Base-by-base conservation (phyloP, 2,888 invertebrate genomes). In the Drosophila fungiperda region DNA sequence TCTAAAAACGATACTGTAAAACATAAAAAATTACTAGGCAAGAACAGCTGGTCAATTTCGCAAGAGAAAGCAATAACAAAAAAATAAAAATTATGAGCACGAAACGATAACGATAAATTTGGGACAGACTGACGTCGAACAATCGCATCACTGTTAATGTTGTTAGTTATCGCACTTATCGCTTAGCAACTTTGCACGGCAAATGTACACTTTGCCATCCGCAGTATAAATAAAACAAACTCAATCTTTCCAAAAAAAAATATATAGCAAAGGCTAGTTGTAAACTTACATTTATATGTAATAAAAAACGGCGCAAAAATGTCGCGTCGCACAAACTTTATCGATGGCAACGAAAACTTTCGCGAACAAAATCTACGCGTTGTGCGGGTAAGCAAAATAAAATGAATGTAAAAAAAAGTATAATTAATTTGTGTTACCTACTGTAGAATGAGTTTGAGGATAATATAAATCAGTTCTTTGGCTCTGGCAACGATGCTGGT, bases 341-440 rank as follows among this genome's bases (percentile, higher is more conserved):
- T 96, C n/a, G 95, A 96, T 66, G 92, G 95, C 32, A 95, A 96
- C 90, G 94, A 94, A 7, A 93, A 94, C 50, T 94, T 95, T 66
- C 93, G 95, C 88, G 95, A 95, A 67, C 94, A 94, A 58, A 95
- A 95, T 81, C 87, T 94, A 58, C 90, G 92, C 68, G 91, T 93
- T 78, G 91, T 93, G 3, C 89, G 91, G 75, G 94, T 94, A 91
- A 92, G 87, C 7, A 7, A 20, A 50, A 33, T 8, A 40, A 7
- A 32, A 55, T 29, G 15, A 3, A 42, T 15, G 1, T 7, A 23
- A 38, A 61, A 23, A 49, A 17, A 54, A 42, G 8, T 2, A 12
- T 23, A 45, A 38, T 9, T 42, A 38, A 36, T 50, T 45, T 45
- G 15, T 20, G 15, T 26, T 33, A 12, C 40, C 40, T 17, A 53